These are phyloP conservation scores for Cygnus atratus DNA, from an alignment of 2,113 vertebrate genomes.

Conservation along the genomic window DNA sequence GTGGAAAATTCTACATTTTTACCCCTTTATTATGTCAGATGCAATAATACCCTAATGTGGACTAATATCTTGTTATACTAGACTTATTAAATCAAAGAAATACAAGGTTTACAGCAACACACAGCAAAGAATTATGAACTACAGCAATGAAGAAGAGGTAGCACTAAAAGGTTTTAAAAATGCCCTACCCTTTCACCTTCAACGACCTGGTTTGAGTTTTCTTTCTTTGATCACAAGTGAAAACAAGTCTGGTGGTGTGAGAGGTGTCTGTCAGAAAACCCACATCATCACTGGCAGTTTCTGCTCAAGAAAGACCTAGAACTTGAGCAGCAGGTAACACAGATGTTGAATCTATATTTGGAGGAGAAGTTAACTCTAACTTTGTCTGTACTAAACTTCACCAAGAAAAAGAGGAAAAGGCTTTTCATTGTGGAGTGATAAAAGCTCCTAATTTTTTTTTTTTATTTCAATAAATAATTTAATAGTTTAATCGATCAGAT, in stretches of 20 bases:
- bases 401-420: neutral
- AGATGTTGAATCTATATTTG: neutral
- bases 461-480: too few species aligned
- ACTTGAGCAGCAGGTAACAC: neutral
- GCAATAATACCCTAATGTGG: constrained; percentile 28
- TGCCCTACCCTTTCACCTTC: neutral
- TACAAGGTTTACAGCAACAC: neutral
- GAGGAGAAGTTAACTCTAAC: neutral
- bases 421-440: neutral
- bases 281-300: neutral
- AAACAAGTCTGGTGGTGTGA: neutral
- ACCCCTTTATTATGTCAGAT: constrained; percentile 15
- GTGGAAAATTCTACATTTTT: constrained; percentile 35
- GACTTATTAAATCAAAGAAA: constrained; percentile 2
- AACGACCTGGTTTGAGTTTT: neutral
- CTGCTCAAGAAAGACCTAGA: neutral
- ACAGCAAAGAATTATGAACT: neutral
- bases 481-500: neutral
- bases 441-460: neutral
- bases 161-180: neutral
- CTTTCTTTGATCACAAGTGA: constrained; percentile 34
- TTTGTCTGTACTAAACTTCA: neutral
- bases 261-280: neutral
- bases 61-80: constrained; percentile 37
- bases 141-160: neutral